Evolutionary conservation across 2,113 vertebrate genomes (phyloP), one percentile per base, ranked within the genome.

Genomic region (Pimephales promelas): DNA sequence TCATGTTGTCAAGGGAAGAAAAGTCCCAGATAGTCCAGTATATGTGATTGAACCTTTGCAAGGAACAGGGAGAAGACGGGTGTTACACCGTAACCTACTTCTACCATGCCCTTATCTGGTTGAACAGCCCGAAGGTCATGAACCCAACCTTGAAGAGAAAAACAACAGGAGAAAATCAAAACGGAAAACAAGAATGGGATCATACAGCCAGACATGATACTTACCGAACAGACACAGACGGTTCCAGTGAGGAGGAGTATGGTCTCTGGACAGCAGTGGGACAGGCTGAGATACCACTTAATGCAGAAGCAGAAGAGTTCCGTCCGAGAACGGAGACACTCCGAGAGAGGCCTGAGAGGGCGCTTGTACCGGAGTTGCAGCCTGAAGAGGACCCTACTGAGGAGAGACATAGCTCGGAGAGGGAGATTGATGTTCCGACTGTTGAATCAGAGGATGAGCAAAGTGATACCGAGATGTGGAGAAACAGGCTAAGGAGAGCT

Each of bases 1-100:
- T 71, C 40, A 71, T 77, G 68, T 70, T 47, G 81, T 9, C 47
- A 66, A 34, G 43, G 82, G 13, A 49, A 11, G 47, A 49, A 49
- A 49, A 49, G 47, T 13, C 11, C 3, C 2, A 4, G 47, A 4
- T 18, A 83, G 85, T 45, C 80, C 85, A 47, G 85, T 86, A 13
- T 86, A 86, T 16, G n/a, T 74, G 14, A 56, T 86, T 28, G 81
- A 83, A n/a, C 75, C 75, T n/a, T 68, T 86, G 31, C 54, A 86
- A 45, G 81, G 66, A 79, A 74, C 20, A 54, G 85, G 81, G 13
- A 79, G 43, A 43, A 83, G 22, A 79, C 34, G 81, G 31, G 31
- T 54, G 49, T 18, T 52, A 52, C 14, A 52, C 5, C 75, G 57
- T 52, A 86, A 86, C 57, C 56, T 83, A 14, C 66, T 86, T 8